phyloP scores from a whole-genome alignment of 2,888 invertebrate species.

The Psococerastis gibbosa region DNA sequence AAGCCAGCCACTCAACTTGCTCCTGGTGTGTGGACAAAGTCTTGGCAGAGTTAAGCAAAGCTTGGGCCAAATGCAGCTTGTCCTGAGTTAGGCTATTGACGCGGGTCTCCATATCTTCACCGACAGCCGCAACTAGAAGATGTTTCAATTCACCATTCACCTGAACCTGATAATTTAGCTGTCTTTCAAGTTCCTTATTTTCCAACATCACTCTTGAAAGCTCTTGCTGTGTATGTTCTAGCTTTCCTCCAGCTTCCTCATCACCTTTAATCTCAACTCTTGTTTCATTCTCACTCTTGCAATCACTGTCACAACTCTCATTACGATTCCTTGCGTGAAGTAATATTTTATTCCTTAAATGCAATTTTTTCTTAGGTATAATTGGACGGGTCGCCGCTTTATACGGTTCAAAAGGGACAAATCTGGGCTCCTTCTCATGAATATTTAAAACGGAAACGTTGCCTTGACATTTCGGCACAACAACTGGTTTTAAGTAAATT shows the following conservation, averaged over 20 bases:
- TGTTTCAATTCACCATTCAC: constrained; percentile 86
- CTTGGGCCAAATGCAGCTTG: constrained; percentile 70
- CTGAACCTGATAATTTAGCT: constrained; percentile 74
- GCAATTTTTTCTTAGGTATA: constrained; percentile 27
- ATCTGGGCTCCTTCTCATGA: constrained; percentile 46
- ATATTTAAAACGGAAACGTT: constrained; percentile 23
- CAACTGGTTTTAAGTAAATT: constrained; percentile 17
- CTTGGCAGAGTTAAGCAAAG: constrained; percentile 67
- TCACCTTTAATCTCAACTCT: constrained; percentile 1
- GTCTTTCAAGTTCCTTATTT: constrained; percentile 53
- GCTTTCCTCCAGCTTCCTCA: constrained; percentile 29
- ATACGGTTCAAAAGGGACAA: constrained; percentile 77
- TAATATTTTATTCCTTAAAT: constrained; percentile 5
- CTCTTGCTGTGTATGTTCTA: constrained; percentile 35
- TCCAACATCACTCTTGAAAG: constrained; percentile 43
- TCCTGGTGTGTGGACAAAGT: constrained; percentile 78
- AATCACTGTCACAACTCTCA: constrained; percentile 22
- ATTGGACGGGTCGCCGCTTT: constrained; percentile 69
- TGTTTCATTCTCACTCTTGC: constrained; percentile 17
- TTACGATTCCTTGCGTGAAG: constrained; percentile 31
- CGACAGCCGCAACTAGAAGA: constrained; percentile 82
- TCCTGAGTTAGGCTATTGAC: constrained; percentile 85
- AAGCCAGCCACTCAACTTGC: constrained; percentile 80
- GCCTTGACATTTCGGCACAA: constrained; percentile 20
- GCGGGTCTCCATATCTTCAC: constrained; percentile 77